Evolutionary conservation across 2,113 vertebrate genomes (phyloP).

Genomic region (Suncus etruscus): DNA sequence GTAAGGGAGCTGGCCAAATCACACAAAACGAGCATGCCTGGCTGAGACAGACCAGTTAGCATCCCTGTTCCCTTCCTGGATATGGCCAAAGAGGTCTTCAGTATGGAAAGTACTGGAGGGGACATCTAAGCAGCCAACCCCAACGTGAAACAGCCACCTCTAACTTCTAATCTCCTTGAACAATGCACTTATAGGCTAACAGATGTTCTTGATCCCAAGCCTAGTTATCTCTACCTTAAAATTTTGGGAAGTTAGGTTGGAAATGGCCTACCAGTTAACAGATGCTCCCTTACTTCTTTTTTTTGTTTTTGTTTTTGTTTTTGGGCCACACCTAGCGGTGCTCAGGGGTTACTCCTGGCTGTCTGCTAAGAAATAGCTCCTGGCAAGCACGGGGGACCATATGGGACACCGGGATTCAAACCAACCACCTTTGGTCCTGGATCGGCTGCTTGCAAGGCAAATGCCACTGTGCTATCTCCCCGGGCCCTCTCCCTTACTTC

Average conservation of each 20-base stretch:
- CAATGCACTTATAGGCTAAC: neutral
- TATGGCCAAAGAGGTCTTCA: neutral
- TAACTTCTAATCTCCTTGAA: neutral
- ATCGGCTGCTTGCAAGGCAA: too few relatives aligned
- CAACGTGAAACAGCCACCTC: neutral
- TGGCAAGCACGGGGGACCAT: too few relatives aligned
- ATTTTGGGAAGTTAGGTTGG: neutral
- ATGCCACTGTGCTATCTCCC: too few relatives aligned
- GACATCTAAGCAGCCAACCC: neutral
- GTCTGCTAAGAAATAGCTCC: too few relatives aligned
- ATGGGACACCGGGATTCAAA: too few relatives aligned
- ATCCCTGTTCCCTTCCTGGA: neutral
- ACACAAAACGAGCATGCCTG: neutral
- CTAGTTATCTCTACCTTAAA: slow-evolving; percentile 40
- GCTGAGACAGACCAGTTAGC: neutral
- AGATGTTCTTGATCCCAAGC: slow-evolving; percentile 40
- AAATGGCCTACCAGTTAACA: neutral
- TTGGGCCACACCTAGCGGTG: too few relatives aligned
- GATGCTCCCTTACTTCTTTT: neutral
- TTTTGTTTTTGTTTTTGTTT: too few relatives aligned
- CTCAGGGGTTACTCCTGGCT: too few relatives aligned
- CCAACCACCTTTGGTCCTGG: too few relatives aligned
- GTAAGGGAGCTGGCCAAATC: neutral
- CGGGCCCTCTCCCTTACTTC: neutral
- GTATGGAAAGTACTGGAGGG: neutral